phyloP scores from a whole-genome alignment of 2,113 vertebrate genomes.

The Psittacula cyanocephala region DNA sequence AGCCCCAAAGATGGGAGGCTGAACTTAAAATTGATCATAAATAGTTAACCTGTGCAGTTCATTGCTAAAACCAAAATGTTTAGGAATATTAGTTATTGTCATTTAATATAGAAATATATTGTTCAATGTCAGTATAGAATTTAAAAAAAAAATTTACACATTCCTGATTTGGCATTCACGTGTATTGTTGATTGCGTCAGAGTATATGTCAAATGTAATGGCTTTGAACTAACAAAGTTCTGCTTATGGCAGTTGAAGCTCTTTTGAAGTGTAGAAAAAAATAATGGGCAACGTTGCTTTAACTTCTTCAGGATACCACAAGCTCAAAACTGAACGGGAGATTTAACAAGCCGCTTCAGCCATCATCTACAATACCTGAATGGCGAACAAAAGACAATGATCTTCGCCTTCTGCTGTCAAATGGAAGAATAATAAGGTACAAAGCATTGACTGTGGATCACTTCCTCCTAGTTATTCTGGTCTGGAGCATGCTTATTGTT shows the following conservation, averaged over 20 bases:
- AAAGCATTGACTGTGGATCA: background rate
- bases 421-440: slow-evolving; percentile 94
- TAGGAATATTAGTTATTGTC: background rate
- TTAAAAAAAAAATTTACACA: background rate
- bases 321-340: slow-evolving; percentile 87
- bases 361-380: slow-evolving; percentile 86
- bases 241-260: background rate
- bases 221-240: background rate
- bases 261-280: background rate
- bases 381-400: slow-evolving; percentile 86
- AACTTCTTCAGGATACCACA: slow-evolving; percentile 78
- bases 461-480: background rate
- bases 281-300: slow-evolving; percentile 34
- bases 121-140: background rate
- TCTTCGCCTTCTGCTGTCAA: slow-evolving; percentile 89
- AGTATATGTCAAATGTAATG: background rate
- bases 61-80: background rate
- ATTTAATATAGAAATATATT: background rate
- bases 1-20: background rate
- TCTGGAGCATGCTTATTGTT: background rate
- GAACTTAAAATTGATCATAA: background rate
- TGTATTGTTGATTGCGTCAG: background rate
- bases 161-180: background rate
- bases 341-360: slow-evolving; percentile 92
- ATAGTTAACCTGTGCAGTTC: background rate